Evolutionary conservation across 2,797 vertebrate species (phyloP), one percentile per base, ranked within the genome.

Genomic region (Cynopterus sphinx): DNA sequence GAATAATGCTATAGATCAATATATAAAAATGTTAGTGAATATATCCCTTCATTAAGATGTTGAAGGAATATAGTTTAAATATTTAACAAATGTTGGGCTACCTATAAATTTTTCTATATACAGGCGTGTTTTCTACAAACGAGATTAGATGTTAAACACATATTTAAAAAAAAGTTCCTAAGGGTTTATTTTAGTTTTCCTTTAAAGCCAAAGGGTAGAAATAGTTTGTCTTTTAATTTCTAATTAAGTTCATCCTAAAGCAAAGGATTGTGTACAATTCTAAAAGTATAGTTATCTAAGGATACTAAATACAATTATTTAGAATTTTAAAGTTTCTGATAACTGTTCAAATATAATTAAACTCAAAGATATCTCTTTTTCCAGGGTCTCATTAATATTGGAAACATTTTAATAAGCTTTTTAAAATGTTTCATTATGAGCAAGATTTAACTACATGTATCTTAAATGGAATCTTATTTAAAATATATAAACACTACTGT

Each of bases 261-360:
- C 43, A 90, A 96, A 78, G 83, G 59, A 89, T 24, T 71, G n/a
- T 70, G 31, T 53, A 74, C 9, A 90, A 31, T 73, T 90, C 31
- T 93, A 93, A 95, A 89, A 91, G 4, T 77, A 41, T 16, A 73
- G 28, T 71, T 79, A 79, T 43, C 46, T 77, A 87, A 86, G 77
- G 33, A 79, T 74, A 92, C 1, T 73, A 84, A 46, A 8, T 94
- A 87, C 93, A 82, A 88, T 87, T 78, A 70, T 78, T 75, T 36
- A 93, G 39, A 78, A 94, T 39, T 91, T 93, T 49, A 93, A 97
- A 79, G 46, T 79, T 90, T 77, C 79, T 90, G 24, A 53, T 57
- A 82, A 92, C 21, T 68, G 46, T 91, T 92, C 51, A 89, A 92
- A 90, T 24, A 81, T 71, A 85, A 53, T 39, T 43, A 95, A 93